These are phyloP conservation scores for Oryzias dopingdopingensis DNA, from an alignment of 2,797 vertebrate genomes.

Conservation along the genomic window DNA sequence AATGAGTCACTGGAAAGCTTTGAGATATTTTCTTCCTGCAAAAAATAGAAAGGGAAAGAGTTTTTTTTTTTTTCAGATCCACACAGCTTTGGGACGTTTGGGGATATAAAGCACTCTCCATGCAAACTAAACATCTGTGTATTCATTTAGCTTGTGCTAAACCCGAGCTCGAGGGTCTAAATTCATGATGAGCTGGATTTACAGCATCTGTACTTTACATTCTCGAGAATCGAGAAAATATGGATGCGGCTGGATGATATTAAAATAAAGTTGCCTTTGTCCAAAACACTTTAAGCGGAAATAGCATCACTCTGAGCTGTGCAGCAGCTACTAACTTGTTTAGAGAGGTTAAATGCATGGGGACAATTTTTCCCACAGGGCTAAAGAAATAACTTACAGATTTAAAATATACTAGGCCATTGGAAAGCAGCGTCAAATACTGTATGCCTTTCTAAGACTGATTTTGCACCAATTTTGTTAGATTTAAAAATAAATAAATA, in stretches of 20 bases:
- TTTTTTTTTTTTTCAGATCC: constrained; percentile 5
- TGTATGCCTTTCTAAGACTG: background rate
- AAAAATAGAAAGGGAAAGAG: constrained; percentile 40
- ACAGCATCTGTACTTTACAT: background rate
- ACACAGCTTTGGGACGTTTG: constrained; percentile 22
- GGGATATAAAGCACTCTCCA: constrained; percentile 18
- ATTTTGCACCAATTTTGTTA: background rate
- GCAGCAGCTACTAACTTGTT: constrained; percentile 27
- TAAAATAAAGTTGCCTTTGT: constrained; percentile 23
- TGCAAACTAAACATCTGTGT: constrained; percentile 11
- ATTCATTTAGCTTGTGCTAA: constrained; percentile 18
- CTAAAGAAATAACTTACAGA: constrained; percentile 36
- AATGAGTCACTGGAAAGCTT: constrained; percentile 49
- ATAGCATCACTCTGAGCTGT: constrained; percentile 26
- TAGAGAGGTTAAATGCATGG: constrained; percentile 30
- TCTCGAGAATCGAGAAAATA: background rate
- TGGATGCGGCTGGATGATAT: background rate
- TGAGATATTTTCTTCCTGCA: constrained; percentile 43
- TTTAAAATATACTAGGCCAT: constrained; percentile 1
- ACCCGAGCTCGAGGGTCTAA: constrained; percentile 7
- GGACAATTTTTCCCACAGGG: constrained; percentile 31
- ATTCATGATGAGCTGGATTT: constrained; percentile 1
- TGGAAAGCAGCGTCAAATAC: background rate
- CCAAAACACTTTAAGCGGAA: constrained; percentile 24
- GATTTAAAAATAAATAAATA: too few species aligned